These are phyloP conservation scores for Phalanger gymnotis DNA, from an alignment of 2,797 vertebrate species.

Conservation along the genomic window DNA sequence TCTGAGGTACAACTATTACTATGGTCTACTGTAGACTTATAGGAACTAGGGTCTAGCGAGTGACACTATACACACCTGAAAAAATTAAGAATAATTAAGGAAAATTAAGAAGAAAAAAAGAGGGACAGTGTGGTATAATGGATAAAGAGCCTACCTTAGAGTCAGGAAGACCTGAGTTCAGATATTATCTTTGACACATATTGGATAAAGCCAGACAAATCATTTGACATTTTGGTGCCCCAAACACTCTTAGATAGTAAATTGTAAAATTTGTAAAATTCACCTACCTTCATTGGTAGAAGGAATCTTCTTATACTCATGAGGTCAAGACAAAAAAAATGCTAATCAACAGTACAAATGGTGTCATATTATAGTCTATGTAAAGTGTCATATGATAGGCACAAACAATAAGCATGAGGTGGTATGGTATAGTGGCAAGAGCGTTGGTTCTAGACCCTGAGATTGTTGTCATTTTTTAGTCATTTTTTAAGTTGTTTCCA, in stretches of 20 bases:
- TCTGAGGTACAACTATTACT: no score
- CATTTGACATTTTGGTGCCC: background rate
- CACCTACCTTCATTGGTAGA: background rate
- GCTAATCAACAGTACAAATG: background rate
- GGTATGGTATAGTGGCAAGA: background rate
- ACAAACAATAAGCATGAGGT: no score
- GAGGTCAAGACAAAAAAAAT: background rate
- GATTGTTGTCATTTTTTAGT: no score
- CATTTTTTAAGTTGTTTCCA: no score
- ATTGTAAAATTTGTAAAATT: background rate
- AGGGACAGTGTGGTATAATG: background rate
- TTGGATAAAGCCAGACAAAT: background rate
- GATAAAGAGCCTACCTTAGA: background rate
- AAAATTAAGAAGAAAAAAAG: background rate
- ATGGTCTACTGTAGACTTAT: no score
- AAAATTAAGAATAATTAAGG: no score
- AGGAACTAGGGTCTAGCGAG: no score
- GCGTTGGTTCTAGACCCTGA: background rate
- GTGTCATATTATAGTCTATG: background rate
- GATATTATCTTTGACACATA: background rate
- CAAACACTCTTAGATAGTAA: background rate
- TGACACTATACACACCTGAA: no score
- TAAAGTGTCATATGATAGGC: background rate
- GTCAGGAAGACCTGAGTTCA: background rate
- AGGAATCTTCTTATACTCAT: background rate